Percentiles rank a stretch among this genome's conserved stretches.
Conservation (phyloP, 2,113 vertebrate genomes). For the Lichenostomus cassidix region DNA sequence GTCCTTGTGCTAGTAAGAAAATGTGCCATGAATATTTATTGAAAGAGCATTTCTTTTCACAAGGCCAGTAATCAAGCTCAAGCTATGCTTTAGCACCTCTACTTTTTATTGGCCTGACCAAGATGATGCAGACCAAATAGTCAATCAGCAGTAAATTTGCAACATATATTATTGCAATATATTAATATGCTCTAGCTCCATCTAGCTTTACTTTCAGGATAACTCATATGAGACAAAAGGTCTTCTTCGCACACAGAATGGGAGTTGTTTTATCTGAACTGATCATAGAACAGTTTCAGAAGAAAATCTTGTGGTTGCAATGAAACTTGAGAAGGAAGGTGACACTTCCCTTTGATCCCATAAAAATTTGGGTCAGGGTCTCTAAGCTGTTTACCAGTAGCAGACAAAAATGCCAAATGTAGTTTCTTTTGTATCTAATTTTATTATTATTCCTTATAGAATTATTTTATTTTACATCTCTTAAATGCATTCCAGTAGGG, state of each 20-base stretch:
- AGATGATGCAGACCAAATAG: not conserved
- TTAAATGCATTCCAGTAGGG: not conserved
- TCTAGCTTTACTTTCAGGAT: constrained; percentile 65
- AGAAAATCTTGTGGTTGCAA: not conserved
- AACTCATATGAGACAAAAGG: not conserved
- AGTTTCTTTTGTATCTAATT: not conserved
- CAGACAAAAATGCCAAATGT: not conserved
- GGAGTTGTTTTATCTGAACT: not conserved
- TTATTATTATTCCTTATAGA: not conserved
- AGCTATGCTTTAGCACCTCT: not conserved
- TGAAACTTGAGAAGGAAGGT: not conserved
- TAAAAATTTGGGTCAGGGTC: not conserved
- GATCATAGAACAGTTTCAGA: not conserved
- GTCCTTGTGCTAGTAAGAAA: not conserved
- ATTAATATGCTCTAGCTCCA: constrained; percentile 71
- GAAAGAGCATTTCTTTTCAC: not conserved
- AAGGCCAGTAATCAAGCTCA: not conserved
- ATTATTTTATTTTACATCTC: not conserved
- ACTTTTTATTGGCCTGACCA: not conserved
- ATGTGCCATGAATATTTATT: not conserved
- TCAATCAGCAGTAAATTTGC: not conserved
- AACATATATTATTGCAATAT: not conserved
- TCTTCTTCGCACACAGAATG: not conserved
- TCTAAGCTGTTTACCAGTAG: not conserved
- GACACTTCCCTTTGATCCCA: rapidly evolving